phyloP scores from a whole-genome alignment of 35 echinoderm and acorn worm genomes.

The Apostichopus californicus region DNA sequence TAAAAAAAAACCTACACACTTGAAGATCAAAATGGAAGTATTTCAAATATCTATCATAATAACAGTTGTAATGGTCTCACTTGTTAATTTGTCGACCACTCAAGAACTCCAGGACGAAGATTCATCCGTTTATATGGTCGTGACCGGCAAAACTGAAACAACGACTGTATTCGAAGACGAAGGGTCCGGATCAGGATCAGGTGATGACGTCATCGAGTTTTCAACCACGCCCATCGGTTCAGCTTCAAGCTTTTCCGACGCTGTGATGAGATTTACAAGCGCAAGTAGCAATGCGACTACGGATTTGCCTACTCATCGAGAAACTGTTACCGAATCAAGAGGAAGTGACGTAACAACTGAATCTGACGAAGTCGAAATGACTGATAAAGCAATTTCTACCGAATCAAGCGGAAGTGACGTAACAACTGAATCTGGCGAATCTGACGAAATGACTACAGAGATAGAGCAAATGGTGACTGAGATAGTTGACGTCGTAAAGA shows the following conservation, averaged over 20 bases:
- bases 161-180: background rate
- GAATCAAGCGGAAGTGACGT: background rate
- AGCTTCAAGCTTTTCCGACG: background rate
- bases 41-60: background rate
- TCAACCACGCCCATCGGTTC: background rate
- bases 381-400: background rate
- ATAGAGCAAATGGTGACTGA: background rate
- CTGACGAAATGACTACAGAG: background rate
- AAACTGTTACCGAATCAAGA: too few relatives aligned
- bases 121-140: background rate
- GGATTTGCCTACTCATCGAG: too few relatives aligned
- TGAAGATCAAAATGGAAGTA: too few relatives aligned
- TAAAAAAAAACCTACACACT: too few relatives aligned
- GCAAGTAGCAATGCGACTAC: background rate
- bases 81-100: background rate
- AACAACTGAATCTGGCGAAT: background rate
- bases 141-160: background rate
- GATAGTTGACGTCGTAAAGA: background rate
- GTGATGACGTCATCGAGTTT: conserved; percentile 5
- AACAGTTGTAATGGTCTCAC: background rate
- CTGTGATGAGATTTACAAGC: background rate
- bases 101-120: background rate
- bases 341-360: background rate
- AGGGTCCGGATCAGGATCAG: background rate
- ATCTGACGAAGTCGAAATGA: background rate